These are phyloP conservation scores for Diadophis punctatus DNA, from an alignment of 2,113 vertebrate species.

Conservation along the genomic window DNA sequence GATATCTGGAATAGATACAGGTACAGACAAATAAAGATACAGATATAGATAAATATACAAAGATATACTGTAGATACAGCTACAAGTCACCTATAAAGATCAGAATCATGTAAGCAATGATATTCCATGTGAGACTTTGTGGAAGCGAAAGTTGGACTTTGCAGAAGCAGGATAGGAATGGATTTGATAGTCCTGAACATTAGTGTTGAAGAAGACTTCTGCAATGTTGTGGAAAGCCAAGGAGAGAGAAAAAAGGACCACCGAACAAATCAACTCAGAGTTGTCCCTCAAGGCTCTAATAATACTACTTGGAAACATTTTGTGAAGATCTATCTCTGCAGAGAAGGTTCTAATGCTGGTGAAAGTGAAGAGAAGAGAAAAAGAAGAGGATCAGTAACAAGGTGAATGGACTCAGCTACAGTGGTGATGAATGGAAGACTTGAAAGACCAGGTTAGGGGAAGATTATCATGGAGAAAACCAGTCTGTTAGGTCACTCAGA, in stretches of 20 bases:
- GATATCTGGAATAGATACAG: not conserved
- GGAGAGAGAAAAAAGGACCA: not conserved
- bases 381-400: not conserved
- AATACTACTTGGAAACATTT: not conserved
- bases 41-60: not conserved
- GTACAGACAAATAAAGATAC: not conserved
- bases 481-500: not conserved
- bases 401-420: not conserved
- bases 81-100: not conserved
- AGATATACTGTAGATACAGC: not conserved
- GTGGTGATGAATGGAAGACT: not conserved
- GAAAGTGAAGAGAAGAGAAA: not conserved
- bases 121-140: not conserved
- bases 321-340: not conserved
- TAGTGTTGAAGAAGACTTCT: not conserved
- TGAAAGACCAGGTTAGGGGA: not conserved
- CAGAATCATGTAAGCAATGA: not conserved
- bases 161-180: not conserved
- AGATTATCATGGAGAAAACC: not conserved
- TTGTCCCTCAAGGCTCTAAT: not conserved
- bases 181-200: not conserved
- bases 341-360: not conserved
- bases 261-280: not conserved
- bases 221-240: not conserved
- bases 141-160: not conserved